These are phyloP conservation scores for Tolypeutes matacus DNA, from an alignment of 2,797 vertebrate genomes.

Conservation along the genomic window DNA sequence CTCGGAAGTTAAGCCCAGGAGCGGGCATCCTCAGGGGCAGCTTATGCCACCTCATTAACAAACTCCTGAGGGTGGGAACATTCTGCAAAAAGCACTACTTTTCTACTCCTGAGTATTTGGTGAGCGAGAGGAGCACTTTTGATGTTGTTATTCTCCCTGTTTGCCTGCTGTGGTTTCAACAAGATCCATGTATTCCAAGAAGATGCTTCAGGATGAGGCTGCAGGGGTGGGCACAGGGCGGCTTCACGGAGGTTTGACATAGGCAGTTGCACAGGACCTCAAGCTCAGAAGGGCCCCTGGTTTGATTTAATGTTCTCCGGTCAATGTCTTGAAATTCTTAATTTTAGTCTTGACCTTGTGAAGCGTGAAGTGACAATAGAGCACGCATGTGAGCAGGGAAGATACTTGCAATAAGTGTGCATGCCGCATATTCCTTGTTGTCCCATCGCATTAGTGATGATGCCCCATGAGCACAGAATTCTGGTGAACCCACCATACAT, in stretches of 20 bases:
- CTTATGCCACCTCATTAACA: neutral
- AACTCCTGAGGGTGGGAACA: neutral
- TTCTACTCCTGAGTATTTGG: neutral
- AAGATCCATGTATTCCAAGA: neutral
- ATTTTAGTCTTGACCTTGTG: neutral
- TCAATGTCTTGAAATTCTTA: neutral
- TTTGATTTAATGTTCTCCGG: neutral
- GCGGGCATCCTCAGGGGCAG: neutral
- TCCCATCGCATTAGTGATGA: neutral
- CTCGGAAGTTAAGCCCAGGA: neutral
- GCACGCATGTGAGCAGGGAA: neutral
- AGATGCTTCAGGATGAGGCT: neutral
- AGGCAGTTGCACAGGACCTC: neutral
- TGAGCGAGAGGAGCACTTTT: neutral
- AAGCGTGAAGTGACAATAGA: neutral
- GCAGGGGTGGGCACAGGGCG: neutral
- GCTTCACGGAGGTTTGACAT: neutral
- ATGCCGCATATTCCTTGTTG: neutral
- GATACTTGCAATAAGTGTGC: rapidly evolving
- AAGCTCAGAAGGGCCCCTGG: neutral
- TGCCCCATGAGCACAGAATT: neutral
- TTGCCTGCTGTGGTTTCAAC: neutral
- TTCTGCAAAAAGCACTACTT: neutral
- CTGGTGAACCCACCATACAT: neutral
- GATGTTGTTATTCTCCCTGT: neutral